Base-by-base conservation (phyloP, 2,113 vertebrate species). In the Clupea harengus region DNA sequence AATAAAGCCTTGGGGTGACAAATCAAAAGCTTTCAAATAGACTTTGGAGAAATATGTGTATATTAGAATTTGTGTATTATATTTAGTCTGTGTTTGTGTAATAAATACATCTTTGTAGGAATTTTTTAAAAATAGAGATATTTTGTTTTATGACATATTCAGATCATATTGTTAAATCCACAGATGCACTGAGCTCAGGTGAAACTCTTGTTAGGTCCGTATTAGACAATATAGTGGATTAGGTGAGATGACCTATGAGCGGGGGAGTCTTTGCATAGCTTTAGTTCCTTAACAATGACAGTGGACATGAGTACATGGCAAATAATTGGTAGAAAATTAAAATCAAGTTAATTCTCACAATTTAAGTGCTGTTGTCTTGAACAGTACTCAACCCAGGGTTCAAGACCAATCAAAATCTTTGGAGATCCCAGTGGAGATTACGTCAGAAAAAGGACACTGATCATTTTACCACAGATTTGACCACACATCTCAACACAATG, bases 191-290 rank as follows among this genome's bases (percentile, higher is more conserved):
- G 72, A 78, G 39, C 28, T 32, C 2, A 32, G 11, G 72, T 39
- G 64, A 32, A 44, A 32, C 28, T 39, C 20, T 78, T 78, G 72
- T 78, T 39, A 25, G 50, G 60, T n/a, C 82, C 64, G 72, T 78
- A 44, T 60, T 60, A 60, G 50, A 52, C 13, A 11, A 52, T 18
- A 72, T 75, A 67, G 64, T 86, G 52, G 60, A 89, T 83, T 88
- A 45, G 52, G 78, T 85, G 75, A 85, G 85, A 32, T 22, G 11
- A 54, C 83, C 78, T 84, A 39, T 67, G 32, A 22, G 82, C 75
- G 39, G 54, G 80, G 81, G 83, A 83, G 86, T 87, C 88, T 88
- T 87, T 85, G 91, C 91, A 90, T 90, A 92, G 90, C 83, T 89
- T 90, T 49, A 78, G 87, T 83, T 52, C 81, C 78, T 80, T 89